Conservation (phyloP, 2,113 vertebrate species). For the Alectura lathami region DNA sequence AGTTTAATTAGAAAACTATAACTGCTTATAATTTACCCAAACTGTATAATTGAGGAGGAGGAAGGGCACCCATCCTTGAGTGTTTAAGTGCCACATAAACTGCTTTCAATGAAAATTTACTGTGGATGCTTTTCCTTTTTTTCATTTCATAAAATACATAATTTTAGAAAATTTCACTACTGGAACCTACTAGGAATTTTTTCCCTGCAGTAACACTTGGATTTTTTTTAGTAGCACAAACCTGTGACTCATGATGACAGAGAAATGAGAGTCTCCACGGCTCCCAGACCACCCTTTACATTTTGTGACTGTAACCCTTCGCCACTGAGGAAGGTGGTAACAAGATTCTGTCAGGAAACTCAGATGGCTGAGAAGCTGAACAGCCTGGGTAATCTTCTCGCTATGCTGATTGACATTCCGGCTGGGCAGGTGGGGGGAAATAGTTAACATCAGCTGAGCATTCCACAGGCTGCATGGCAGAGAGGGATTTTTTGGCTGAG, state of each 20-base stretch:
- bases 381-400: background rate
- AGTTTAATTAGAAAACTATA: constrained; percentile 71
- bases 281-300: background rate
- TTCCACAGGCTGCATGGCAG: background rate
- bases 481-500: background rate
- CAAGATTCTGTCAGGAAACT: background rate
- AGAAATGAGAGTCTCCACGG: background rate
- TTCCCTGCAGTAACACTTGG: background rate
- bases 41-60: constrained; percentile 42
- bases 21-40: constrained; percentile 61
- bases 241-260: background rate
- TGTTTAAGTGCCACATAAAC: constrained; percentile 43
- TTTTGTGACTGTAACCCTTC: background rate
- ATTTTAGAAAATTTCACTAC: background rate
- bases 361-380: background rate
- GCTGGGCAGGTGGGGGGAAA: background rate
- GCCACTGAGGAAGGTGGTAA: background rate
- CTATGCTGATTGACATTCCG: accelerated
- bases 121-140: background rate
- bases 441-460: background rate
- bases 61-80: constrained; percentile 39
- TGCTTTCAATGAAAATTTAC: constrained; percentile 53
- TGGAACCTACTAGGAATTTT: background rate
- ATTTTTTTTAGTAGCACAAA: background rate
- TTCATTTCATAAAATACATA: background rate